Conservation (phyloP, 2,888 invertebrate genomes). For the Lochmaea crataegi region DNA sequence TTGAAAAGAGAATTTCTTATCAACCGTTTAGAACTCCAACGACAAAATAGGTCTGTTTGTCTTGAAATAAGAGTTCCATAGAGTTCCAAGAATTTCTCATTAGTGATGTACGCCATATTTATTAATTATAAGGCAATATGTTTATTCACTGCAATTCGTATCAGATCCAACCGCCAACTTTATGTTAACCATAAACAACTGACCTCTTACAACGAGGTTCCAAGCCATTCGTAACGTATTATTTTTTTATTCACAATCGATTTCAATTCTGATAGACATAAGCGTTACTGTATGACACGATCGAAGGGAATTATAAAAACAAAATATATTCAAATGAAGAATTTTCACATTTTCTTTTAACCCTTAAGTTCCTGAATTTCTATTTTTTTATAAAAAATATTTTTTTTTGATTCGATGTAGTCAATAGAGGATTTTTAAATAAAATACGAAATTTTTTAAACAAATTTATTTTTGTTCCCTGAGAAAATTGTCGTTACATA, state of each 20-base stretch:
- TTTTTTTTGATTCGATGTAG: no score
- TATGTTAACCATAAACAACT: constrained; percentile 40
- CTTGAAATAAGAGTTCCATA: constrained; percentile 15
- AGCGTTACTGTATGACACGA: neutral
- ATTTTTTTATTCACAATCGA: constrained; percentile 39
- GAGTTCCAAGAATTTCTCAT: constrained; percentile 24
- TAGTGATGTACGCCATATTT: constrained; percentile 30
- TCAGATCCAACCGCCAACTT: constrained; percentile 42
- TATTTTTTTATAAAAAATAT: no score
- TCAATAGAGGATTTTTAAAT: no score
- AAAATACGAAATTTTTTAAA: no score
- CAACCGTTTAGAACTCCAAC: neutral
- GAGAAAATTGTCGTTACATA: no score
- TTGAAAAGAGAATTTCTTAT: constrained; percentile 2
- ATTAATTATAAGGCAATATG: constrained; percentile 44
- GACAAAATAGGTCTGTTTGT: constrained; percentile 29
- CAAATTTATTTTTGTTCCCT: no score
- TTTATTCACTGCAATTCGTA: constrained; percentile 34
- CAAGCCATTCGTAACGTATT: constrained; percentile 39
- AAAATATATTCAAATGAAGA: neutral
- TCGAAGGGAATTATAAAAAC: neutral
- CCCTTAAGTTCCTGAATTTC: no score
- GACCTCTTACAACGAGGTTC: constrained; percentile 43
- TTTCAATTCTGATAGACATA: constrained; percentile 19
- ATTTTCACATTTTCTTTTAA: no score